Evolutionary conservation across 1,140 invertebrate species (phyloP).

Genomic region (Hyphantria cunea): DNA sequence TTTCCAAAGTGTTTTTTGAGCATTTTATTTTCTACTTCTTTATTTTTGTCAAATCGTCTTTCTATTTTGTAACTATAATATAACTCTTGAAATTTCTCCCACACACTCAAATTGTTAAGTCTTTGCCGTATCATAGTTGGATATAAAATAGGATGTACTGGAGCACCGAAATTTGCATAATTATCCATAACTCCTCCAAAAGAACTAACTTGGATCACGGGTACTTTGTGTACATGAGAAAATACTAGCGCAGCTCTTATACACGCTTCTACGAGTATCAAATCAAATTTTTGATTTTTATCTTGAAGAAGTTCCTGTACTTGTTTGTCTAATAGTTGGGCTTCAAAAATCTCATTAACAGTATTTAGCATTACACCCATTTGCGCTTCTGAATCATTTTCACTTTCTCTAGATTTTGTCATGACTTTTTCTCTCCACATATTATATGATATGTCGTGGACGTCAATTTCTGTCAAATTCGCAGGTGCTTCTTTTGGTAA

Average conservation of each 20-base stretch:
- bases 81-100: conserved; percentile 48
- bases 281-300: conserved; percentile 45
- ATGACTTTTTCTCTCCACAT: conserved; percentile 37
- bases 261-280: conserved; percentile 47
- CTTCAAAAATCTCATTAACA: conserved; percentile 35
- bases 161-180: conserved; percentile 62
- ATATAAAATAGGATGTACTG: conserved; percentile 69
- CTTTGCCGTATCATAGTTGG: conserved; percentile 56
- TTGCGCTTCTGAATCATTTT: conserved; percentile 18
- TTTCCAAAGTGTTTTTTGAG: conserved; percentile 57
- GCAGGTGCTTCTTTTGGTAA: conserved; percentile 30
- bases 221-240: conserved; percentile 58
- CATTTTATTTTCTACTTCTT: conserved; percentile 28
- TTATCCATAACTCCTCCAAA: conserved; percentile 31
- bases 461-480: conserved; percentile 44
- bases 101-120: conserved; percentile 42
- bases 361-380: conserved; percentile 27
- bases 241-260: conserved; percentile 43
- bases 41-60: not conserved
- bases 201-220: conserved; percentile 61
- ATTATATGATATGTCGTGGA: conserved; percentile 39
- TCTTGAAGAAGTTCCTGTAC: conserved; percentile 50
- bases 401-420: conserved; percentile 15
- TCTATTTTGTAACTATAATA: conserved; percentile 33
- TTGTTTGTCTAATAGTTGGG: conserved; percentile 47